Evolutionary conservation across 2,113 vertebrate species (phyloP).

Genomic region (Phylloscopus trochilus): DNA sequence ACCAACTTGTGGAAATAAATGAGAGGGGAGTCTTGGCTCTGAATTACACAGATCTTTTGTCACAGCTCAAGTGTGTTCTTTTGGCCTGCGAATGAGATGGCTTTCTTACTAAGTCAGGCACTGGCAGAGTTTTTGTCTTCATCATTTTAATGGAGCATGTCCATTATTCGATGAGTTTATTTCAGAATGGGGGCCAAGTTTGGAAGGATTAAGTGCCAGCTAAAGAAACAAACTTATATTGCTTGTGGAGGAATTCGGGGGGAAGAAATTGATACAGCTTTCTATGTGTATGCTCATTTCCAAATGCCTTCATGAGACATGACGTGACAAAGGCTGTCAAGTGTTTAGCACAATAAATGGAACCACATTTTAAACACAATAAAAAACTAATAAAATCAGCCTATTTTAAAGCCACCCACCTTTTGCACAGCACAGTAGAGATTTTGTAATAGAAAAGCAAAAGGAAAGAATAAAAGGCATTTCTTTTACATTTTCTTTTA

Average conservation of each 20-base stretch:
- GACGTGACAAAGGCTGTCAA: slow-evolving; percentile 42
- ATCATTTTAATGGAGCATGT: slow-evolving; percentile 61
- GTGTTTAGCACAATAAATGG: slow-evolving; percentile 52
- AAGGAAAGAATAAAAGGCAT: neutral
- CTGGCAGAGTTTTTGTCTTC: slow-evolving; percentile 59
- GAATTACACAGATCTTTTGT: slow-evolving; percentile 40
- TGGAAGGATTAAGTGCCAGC: slow-evolving; percentile 47
- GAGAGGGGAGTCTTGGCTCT: slow-evolving; percentile 18
- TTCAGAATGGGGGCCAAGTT: slow-evolving; percentile 55
- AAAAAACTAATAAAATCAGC: slow-evolving; percentile 50
- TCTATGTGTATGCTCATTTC: slow-evolving; percentile 41
- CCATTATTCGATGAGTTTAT: slow-evolving; percentile 65
- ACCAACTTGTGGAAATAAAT: neutral
- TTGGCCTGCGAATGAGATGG: neutral
- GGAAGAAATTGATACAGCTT: slow-evolving; percentile 35
- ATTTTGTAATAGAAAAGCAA: neutral
- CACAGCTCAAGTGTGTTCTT: slow-evolving; percentile 53
- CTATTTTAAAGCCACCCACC: slow-evolving; percentile 48
- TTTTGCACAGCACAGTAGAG: neutral
- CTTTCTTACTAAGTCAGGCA: slow-evolving; percentile 57
- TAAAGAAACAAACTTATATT: slow-evolving; percentile 60
- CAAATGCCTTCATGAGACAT: slow-evolving; percentile 50
- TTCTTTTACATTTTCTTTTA: neutral
- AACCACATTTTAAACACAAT: slow-evolving; percentile 53
- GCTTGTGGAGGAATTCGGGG: neutral